phyloP scores from a whole-genome alignment of 2,888 invertebrate genomes.

The Lordiphosa andalusiaca region DNA sequence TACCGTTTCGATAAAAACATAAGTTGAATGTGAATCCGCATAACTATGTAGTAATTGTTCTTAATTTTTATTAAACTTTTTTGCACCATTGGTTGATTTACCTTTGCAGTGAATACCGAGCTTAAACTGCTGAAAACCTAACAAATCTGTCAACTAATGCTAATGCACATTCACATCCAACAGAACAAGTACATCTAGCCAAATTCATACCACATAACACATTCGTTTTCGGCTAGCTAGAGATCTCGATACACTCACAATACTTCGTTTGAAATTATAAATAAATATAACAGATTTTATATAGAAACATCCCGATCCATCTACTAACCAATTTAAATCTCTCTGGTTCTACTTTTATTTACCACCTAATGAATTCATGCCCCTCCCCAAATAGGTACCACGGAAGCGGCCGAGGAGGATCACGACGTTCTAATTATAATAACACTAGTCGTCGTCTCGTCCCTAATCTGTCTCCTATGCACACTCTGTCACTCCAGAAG shows the following conservation, averaged over 20 bases:
- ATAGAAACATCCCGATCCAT: conserved; percentile 10
- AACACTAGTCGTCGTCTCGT: conserved; percentile 81
- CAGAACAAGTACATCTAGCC: conserved; percentile 25
- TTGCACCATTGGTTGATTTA: too few species aligned
- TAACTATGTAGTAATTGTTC: too few species aligned
- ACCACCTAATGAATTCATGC: neutral
- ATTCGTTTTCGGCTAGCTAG: conserved; percentile 15
- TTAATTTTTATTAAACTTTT: too few species aligned
- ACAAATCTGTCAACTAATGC: conserved; percentile 22
- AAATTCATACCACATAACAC: conserved; percentile 22
- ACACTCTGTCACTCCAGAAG: conserved; percentile 81
- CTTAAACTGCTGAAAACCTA: conserved; percentile 13
- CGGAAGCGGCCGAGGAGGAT: conserved; percentile 81
- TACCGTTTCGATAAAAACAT: too few species aligned
- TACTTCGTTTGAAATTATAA: conserved; percentile 4
- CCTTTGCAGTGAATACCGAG: too few species aligned
- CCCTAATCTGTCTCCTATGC: conserved; percentile 82
- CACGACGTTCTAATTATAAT: conserved; percentile 81
- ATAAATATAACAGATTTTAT: neutral
- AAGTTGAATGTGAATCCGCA: too few species aligned
- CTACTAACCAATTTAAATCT: conserved; percentile 22
- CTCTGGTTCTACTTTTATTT: conserved; percentile 33
- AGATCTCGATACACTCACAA: conserved; percentile 18
- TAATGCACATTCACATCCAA: conserved; percentile 14
- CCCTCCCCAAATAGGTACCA: conserved; percentile 73